Evolutionary conservation across 2,888 invertebrate genomes (phyloP).

Genomic region (Rhopalosiphum nymphaeae): DNA sequence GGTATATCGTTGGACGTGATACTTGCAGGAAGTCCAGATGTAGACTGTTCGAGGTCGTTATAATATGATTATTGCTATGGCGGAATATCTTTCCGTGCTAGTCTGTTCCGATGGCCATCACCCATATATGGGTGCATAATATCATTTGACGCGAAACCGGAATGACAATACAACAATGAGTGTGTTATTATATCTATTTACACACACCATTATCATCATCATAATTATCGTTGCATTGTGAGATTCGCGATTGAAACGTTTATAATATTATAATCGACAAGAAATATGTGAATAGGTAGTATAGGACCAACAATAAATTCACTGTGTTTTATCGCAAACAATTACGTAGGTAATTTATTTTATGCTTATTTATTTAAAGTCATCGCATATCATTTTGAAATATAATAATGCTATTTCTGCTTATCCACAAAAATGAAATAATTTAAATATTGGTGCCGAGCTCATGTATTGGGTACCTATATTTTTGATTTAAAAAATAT

Average conservation of each 20-base stretch:
- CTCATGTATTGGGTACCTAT: background rate
- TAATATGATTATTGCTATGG: background rate
- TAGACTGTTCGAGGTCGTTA: conserved; percentile 32
- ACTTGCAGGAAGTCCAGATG: conserved; percentile 56
- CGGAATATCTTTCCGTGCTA: background rate
- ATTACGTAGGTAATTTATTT: background rate
- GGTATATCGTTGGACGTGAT: background rate
- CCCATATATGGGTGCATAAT: conserved; percentile 59
- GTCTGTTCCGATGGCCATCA: conserved; percentile 53
- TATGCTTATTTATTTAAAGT: background rate
- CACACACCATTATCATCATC: background rate
- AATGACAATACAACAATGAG: conserved; percentile 25
- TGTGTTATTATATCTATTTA: background rate
- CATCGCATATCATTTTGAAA: background rate
- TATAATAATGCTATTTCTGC: background rate
- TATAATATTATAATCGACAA: background rate
- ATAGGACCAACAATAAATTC: background rate
- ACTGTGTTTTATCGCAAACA: background rate
- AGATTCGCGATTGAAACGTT: conserved; percentile 3
- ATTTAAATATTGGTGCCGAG: background rate
- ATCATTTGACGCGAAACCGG: conserved; percentile 47
- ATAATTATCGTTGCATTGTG: background rate
- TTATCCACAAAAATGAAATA: background rate
- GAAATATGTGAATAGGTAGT: background rate
- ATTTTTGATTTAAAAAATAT: background rate